Conservation (phyloP, 2,888 invertebrate genomes). For the Thera obeliscata region DNA sequence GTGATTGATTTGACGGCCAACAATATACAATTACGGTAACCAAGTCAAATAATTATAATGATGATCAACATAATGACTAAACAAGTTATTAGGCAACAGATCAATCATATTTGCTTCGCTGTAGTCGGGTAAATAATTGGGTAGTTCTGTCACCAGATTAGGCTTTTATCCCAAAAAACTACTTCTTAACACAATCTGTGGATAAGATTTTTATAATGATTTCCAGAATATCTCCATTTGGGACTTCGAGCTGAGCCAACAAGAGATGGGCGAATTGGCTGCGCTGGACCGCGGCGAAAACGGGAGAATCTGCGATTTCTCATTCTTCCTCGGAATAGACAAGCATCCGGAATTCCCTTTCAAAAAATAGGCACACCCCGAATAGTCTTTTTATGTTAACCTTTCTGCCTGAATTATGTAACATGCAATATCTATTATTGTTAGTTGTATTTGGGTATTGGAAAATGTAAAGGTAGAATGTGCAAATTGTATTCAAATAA, state of each 20-base stretch:
- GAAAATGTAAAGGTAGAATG: conserved; percentile 9
- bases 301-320: conserved; percentile 89
- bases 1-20: too few relatives aligned
- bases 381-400: neutral
- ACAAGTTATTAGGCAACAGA: too few relatives aligned
- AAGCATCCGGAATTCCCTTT: conserved; percentile 90
- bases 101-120: too few relatives aligned
- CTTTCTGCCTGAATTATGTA: conserved; percentile 12
- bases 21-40: too few relatives aligned
- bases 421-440: conserved; percentile 1
- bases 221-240: conserved; percentile 89
- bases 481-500: neutral
- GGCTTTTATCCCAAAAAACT: neutral
- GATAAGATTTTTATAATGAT: neutral
- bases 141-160: neutral
- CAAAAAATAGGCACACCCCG: conserved; percentile 59
- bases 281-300: conserved; percentile 86
- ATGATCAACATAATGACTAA: too few relatives aligned
- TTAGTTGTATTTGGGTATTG: conserved; percentile 9
- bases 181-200: neutral
- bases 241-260: conserved; percentile 86
- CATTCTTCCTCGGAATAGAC: conserved; percentile 87
- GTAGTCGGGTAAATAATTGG: neutral
- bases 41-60: too few relatives aligned
- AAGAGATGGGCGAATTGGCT: conserved; percentile 86